These are phyloP conservation scores for Pan troglodytes DNA, from an alignment of 2,113 vertebrate species.

Conservation along the genomic window NHGRI_mPanTro3-v2.1_pri NC_072403.2:39770001-39770500, in stretches of 20 bases:
- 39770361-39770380: no score
- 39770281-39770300: not conserved
- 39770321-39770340: not conserved
- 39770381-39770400: no score
- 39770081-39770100: accelerated
- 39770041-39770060: not conserved
- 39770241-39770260: not conserved
- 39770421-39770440: no score
- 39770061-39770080: not conserved
- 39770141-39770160: accelerated
- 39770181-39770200: no score
- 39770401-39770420: no score
- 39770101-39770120: accelerated
- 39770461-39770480: no score
- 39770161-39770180: not conserved
- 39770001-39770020: slow-evolving; percentile 44
- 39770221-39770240: not conserved
- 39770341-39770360: not conserved
- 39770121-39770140: accelerated
- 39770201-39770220: not conserved
- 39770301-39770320: not conserved
- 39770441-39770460: not conserved
- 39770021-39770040: not conserved
- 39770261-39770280: no score
- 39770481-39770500: not conserved